Evolutionary conservation across 2,113 vertebrate species (phyloP), one percentile per base, ranked within the genome.

Genomic region (Corythaixoides concolor): DNA sequence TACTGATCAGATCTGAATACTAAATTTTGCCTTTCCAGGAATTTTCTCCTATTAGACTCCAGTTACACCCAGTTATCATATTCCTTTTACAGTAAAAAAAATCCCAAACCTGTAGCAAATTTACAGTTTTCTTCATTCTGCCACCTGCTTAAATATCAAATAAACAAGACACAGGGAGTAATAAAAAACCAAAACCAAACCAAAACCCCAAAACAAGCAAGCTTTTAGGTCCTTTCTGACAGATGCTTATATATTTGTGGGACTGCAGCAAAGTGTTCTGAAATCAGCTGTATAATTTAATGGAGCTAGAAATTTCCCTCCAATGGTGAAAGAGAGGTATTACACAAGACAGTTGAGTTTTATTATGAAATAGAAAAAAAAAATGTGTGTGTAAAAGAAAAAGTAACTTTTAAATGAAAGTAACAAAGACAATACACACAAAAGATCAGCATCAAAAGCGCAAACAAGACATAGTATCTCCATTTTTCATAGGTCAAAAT

Each of bases 401-500:
- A 89, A 55, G 11, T 26, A 72, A 64, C 12, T 74, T 77, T 22
- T 15, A 66, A 47, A 55, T 37, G 3, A 59, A 90, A 75, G 37
- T 26, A 76, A 33, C 10, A 20, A 75, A 79, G 49, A 33, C 75
- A 77, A 64, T 3, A n/a, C 26, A 79, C 8, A 79, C 8, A 41
- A 22, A 59, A 41, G 26, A 53, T 9, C 11, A 84, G 43, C 52
- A 47, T 0, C 0, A 0, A 24, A 74, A 41, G 8, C 59, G 15
- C 15, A 64, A 77, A 41, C 7, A 28, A 33, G 20, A 68, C 28
- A 72, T 0, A 0, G 3, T 11, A 47, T 19, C 50, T 30, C n/a
- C 4, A 7, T 28, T 69, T 62, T 26, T 53, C 8, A 0, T 15
- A 14, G 9, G 17, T 49, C 50, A 59, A 32, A 11, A 56, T 63